Conservation (phyloP, 2,113 vertebrate genomes). For the Crotalus horridus region DNA sequence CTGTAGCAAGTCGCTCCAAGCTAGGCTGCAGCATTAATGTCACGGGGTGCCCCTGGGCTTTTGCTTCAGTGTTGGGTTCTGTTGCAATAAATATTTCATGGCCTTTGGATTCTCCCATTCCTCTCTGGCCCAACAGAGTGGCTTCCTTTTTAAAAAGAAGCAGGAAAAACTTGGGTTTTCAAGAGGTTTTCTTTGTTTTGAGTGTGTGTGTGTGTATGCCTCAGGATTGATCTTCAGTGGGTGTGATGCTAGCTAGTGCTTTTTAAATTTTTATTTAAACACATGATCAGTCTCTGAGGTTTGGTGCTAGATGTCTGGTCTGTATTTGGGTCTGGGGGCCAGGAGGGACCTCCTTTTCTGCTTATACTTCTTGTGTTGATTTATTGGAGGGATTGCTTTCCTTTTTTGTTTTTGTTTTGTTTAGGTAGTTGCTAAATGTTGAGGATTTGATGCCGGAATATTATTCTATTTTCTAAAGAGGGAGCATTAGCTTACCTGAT, state of each 20-base stretch:
- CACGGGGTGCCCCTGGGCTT: neutral
- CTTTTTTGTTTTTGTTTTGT: neutral
- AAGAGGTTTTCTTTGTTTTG: neutral
- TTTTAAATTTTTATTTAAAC: neutral
- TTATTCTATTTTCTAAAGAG: neutral
- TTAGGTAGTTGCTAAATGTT: neutral
- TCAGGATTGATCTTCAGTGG: neutral
- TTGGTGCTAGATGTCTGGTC: neutral
- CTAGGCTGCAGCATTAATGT: neutral
- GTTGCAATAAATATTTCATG: neutral
- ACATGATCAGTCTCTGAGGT: neutral
- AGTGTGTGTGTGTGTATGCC: neutral
- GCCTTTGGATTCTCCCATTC: neutral
- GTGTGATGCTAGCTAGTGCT: neutral
- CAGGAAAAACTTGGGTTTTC: neutral
- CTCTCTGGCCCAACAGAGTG: neutral
- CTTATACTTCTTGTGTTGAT: neutral
- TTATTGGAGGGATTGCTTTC: neutral
- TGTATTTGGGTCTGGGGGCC: neutral
- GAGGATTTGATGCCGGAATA: neutral
- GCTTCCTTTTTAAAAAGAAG: neutral
- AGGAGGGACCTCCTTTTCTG: neutral
- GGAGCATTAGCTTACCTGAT: neutral
- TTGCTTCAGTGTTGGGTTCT: neutral
- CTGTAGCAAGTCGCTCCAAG: neutral